Percentiles rank a stretch among this genome's conserved stretches.
phyloP scores from a whole-genome alignment of 2,113 vertebrate species.

The Speoplatyrhinus poulsoni region DNA sequence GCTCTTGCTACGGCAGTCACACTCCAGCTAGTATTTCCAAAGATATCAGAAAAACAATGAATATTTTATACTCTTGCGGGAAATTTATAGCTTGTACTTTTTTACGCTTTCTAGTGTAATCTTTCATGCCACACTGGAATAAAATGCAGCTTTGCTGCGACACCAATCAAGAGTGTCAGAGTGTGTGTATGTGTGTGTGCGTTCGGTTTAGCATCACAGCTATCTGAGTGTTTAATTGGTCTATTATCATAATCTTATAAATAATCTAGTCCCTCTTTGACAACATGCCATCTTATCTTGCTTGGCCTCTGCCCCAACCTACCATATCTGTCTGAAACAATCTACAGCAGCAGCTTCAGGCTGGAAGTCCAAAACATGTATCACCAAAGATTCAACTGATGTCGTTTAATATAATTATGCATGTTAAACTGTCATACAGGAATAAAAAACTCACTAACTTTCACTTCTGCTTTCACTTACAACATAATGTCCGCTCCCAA shows the following conservation, averaged over 20 bases:
- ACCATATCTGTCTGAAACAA: constrained; percentile 41
- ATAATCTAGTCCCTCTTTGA: background rate
- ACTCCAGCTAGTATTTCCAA: constrained; percentile 21
- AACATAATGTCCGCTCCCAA: constrained; percentile 11
- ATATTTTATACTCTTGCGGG: background rate
- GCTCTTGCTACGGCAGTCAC: constrained; percentile 17
- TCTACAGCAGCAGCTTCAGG: constrained; percentile 54
- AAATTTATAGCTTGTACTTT: constrained; percentile 1
- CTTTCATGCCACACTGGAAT: constrained; percentile 12
- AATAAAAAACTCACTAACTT: constrained; percentile 24
- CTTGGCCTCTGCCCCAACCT: constrained; percentile 24
- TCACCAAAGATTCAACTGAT: constrained; percentile 53
- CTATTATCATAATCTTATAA: constrained; percentile 24
- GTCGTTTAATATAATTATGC: constrained; percentile 58
- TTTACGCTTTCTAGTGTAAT: constrained; percentile 8
- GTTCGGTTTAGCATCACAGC: background rate
- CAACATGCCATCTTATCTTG: constrained; percentile 16
- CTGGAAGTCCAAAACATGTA: constrained; percentile 44
- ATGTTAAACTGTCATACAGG: constrained; percentile 39
- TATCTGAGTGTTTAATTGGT: background rate
- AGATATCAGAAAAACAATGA: constrained; percentile 2
- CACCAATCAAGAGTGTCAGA: background rate
- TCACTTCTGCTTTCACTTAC: constrained; percentile 3
- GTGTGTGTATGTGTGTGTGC: background rate
- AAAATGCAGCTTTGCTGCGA: too few relatives aligned